phyloP scores from a whole-genome alignment of 2,888 invertebrate genomes.

The Smittia sp. region DNA sequence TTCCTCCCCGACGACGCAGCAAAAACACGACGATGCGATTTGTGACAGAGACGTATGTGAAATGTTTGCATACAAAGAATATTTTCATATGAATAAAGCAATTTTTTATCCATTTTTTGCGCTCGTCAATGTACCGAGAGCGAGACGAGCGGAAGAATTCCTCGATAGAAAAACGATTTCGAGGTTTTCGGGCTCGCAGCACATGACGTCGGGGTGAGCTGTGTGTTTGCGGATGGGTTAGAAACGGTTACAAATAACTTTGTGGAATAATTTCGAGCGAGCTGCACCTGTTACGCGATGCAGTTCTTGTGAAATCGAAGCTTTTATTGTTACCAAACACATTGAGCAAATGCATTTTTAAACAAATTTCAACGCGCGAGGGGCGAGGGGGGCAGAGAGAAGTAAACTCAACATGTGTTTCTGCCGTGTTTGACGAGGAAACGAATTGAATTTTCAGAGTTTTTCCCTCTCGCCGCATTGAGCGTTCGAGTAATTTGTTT shows the following conservation, averaged over 20 bases:
- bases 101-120: not conserved
- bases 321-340: not conserved
- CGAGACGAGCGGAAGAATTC: not conserved
- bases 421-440: constrained; percentile 5
- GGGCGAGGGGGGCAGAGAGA: no score
- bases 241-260: not conserved
- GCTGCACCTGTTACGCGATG: not conserved
- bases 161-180: not conserved
- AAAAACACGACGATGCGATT: constrained; percentile 1
- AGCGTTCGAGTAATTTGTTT: constrained; percentile 18
- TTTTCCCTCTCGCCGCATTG: constrained; percentile 15
- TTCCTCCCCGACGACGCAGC: not conserved
- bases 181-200: not conserved
- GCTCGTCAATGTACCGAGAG: no score
- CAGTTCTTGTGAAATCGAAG: constrained; percentile 1
- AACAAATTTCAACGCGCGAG: not conserved
- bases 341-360: constrained; percentile 1
- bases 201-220: no score
- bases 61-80: constrained; percentile 38
- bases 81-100: constrained; percentile 31
- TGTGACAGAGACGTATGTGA: constrained; percentile 37
- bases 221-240: constrained; percentile 1
- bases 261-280: not conserved
- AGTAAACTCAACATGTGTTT: constrained; percentile 14
- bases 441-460: constrained; percentile 31